Percentiles rank a stretch among this genome's conserved stretches.
Conservation (phyloP, 2,797 vertebrate species). For the Morus bassanus region DNA sequence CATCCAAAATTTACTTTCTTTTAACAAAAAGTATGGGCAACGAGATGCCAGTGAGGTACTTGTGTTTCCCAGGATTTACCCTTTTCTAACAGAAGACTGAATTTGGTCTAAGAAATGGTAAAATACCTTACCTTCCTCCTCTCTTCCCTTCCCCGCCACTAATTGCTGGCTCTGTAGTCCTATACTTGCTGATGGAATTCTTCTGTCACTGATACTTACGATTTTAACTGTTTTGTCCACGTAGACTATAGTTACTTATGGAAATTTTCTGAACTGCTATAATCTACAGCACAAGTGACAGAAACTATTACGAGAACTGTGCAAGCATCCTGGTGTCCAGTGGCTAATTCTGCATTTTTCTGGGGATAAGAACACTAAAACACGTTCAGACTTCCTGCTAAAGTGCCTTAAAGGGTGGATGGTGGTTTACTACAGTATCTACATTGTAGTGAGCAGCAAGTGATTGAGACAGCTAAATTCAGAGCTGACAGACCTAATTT, state of each 20-base stretch:
- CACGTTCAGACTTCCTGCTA: not conserved
- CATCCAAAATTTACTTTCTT: not conserved
- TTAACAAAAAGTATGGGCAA: not conserved
- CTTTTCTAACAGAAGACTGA: not conserved
- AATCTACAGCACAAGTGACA: not conserved
- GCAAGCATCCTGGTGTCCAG: not conserved
- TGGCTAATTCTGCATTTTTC: not conserved
- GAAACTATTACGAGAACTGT: not conserved
- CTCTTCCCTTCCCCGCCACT: no score
- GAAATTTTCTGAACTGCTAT: not conserved
- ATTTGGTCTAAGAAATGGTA: not conserved
- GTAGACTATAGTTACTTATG: not conserved
- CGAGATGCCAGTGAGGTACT: not conserved
- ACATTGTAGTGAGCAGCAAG: not conserved
- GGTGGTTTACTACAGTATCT: not conserved
- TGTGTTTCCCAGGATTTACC: not conserved
- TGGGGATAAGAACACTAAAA: not conserved
- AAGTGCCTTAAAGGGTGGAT: not conserved
- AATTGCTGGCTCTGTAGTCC: not conserved
- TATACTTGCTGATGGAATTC: not conserved
- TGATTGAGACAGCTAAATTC: not conserved
- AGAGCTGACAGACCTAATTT: not conserved
- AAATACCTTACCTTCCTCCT: not conserved
- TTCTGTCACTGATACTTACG: not conserved
- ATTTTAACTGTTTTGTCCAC: not conserved